A percentile compares a stretch with the other conserved stretches of the same genome.
Evolutionary conservation across 1,140 invertebrate species (phyloP).

Genomic region (Ctenoplectra terminalis): DNA sequence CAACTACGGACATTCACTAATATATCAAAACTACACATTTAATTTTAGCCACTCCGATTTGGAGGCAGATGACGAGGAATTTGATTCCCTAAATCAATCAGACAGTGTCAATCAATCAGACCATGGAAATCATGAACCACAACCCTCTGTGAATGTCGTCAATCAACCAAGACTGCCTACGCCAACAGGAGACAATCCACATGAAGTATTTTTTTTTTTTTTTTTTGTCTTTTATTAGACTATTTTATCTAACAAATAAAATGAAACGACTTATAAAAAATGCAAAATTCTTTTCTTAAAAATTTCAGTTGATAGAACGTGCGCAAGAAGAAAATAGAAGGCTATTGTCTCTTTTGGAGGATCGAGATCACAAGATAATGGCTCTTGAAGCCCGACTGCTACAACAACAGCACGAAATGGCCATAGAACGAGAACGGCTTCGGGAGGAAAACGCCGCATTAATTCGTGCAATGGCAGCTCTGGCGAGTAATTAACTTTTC

Average conservation of each 20-base stretch:
- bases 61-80: slow-evolving; percentile 86
- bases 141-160: slow-evolving; percentile 57
- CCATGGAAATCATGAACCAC: slow-evolving; percentile 72
- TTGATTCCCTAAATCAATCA: slow-evolving; percentile 80
- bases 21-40: slow-evolving; percentile 40
- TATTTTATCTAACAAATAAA: neutral
- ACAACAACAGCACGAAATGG: slow-evolving; percentile 80
- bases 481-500: slow-evolving; percentile 75
- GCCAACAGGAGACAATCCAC: slow-evolving; percentile 78
- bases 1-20: slow-evolving; percentile 15
- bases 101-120: slow-evolving; percentile 75
- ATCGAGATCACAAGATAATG: slow-evolving; percentile 84
- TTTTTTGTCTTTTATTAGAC: neutral
- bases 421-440: slow-evolving; percentile 82
- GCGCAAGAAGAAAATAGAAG: slow-evolving; percentile 84
- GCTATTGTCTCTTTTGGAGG: slow-evolving; percentile 83
- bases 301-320: slow-evolving; percentile 80
- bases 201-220: slow-evolving; percentile 71
- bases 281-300: no score
- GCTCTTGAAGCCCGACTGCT: slow-evolving; percentile 81
- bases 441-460: slow-evolving; percentile 83
- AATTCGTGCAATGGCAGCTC: slow-evolving; percentile 82
- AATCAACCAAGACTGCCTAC: slow-evolving; percentile 74
- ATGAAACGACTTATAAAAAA: no score
- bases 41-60: slow-evolving; percentile 84